These are phyloP conservation scores for Lipophrys pholis DNA, from an alignment of 2,113 vertebrate genomes.

Conservation along the genomic window DNA sequence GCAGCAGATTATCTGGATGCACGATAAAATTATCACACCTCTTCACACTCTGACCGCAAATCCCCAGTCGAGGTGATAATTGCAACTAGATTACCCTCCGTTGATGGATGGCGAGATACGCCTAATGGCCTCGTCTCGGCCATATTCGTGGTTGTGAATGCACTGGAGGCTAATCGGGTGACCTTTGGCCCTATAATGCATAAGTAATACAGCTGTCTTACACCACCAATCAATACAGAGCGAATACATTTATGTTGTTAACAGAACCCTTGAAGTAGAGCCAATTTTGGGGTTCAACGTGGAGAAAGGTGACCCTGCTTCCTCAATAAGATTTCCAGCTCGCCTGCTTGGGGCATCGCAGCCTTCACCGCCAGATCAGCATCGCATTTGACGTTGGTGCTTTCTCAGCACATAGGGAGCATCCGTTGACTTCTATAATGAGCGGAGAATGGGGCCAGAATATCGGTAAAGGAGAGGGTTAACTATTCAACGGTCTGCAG, in stretches of 20 bases:
- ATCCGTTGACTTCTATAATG: slow-evolving; percentile 47
- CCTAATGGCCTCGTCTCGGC: slow-evolving; percentile 43
- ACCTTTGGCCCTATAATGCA: slow-evolving; percentile 54
- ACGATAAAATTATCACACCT: background rate
- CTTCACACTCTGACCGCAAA: slow-evolving; percentile 5
- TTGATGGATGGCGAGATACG: slow-evolving; percentile 52
- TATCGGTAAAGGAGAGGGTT: background rate
- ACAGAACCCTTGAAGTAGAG: background rate
- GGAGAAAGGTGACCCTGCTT: slow-evolving; percentile 25
- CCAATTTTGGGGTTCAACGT: background rate
- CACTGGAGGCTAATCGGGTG: slow-evolving; percentile 38
- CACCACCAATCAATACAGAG: slow-evolving; percentile 48
- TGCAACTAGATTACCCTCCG: slow-evolving; percentile 1
- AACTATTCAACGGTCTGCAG: slow-evolving; percentile 37
- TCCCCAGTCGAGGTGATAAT: slow-evolving; percentile 34
- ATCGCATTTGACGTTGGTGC: slow-evolving; percentile 30
- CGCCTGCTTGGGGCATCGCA: slow-evolving; percentile 13
- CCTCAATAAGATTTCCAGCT: slow-evolving; percentile 4
- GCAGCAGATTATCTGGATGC: background rate
- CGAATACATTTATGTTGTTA: slow-evolving; percentile 4
- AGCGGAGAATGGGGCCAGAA: slow-evolving; percentile 1
- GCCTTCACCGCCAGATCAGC: slow-evolving; percentile 31
- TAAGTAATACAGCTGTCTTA: slow-evolving; percentile 41
- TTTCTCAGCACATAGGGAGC: slow-evolving; percentile 40
- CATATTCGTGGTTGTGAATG: slow-evolving; percentile 54